Base-by-base conservation (phyloP, 2,888 invertebrate genomes). In the Parnassius orleans region DNA sequence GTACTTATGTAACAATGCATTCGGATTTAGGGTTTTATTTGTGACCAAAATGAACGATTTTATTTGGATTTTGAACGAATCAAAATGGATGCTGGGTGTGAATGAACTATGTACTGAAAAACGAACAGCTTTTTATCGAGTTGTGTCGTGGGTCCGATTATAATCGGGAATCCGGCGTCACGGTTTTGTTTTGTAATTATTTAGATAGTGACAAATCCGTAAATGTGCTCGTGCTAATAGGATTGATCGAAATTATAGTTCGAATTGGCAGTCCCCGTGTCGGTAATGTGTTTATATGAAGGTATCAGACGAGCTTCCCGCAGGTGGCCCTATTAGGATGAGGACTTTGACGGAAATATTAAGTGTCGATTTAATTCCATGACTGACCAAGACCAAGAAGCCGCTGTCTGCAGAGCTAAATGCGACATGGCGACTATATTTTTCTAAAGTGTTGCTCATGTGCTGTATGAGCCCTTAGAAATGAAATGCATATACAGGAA, bases 401-500 rank as follows among this genome's bases (percentile, higher is more conserved):
- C 80, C 78, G 78, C 78, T 76, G 82, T 81, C 78, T 72, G 75
- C 69, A 71, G 74, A 75, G 76, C 70, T 83, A 74, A 78, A 78
- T 80, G 80, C 86, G 86, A 86, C 87, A 87, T 92, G 90, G 86
- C 86, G 84, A 86, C 79, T 82, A 78, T 77, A 76, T 80, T 84
- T 80, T 83, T 87, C 85, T 91, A 81, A 82, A 78, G 80, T 84
- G 81, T 87, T 80, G 89, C 85, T 91, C 85, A 85, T 86, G 83
- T 86, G 80, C 83, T 82, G 86, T 83, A 83, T 90, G 84, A 90
- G 88, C 87, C 85, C 86, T 90, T 83, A 89, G 92, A 89, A 90
- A 93, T 93, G 93, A 93, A 89, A 93, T 93, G 93, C 93, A 93
- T 93, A 93, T 93, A 93, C 93, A 93, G 90, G 92, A 91, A 90